A percentile compares a stretch with the other conserved stretches of the same genome.
Evolutionary conservation across 2,888 invertebrate species (phyloP).

Genomic region (Papilio demoleus): DNA sequence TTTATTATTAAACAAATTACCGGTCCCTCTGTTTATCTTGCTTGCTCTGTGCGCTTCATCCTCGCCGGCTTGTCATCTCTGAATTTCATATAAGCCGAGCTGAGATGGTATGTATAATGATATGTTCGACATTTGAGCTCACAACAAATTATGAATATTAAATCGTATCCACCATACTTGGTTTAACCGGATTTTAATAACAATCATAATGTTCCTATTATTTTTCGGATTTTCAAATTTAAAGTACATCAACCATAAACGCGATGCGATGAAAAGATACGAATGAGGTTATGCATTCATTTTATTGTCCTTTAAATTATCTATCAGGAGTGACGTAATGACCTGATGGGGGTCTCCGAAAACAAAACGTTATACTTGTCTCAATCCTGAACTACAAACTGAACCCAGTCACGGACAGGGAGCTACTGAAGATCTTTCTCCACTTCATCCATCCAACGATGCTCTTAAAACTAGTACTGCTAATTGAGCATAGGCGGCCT

Average conservation of each 20-base stretch:
- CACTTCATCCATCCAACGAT: too few relatives aligned
- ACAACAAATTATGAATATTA: conserved; percentile 72
- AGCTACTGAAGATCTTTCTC: too few relatives aligned
- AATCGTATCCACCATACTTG: conserved; percentile 52
- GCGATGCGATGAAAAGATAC: conserved; percentile 20
- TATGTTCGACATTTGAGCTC: conserved; percentile 46
- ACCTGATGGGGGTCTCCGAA: too few relatives aligned
- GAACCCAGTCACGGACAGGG: too few relatives aligned
- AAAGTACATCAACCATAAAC: conserved; percentile 37
- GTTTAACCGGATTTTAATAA: conserved; percentile 65
- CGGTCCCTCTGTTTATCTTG: conserved; percentile 19
- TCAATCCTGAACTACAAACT: too few relatives aligned
- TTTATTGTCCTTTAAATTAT: too few relatives aligned
- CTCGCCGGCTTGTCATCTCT: conserved; percentile 59
- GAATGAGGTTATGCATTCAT: too few relatives aligned
- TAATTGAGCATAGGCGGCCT: too few relatives aligned
- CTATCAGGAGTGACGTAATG: too few relatives aligned
- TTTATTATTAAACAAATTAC: too few relatives aligned
- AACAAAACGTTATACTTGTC: too few relatives aligned
- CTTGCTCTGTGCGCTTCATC: conserved; percentile 46
- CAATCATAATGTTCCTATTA: conserved; percentile 57
- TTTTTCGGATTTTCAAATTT: conserved; percentile 53
- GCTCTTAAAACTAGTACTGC: too few relatives aligned
- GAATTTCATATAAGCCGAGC: conserved; percentile 43
- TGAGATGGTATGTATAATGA: conserved; percentile 42